Evolutionary conservation across 2,797 vertebrate genomes (phyloP).

Genomic region (Anguilla anguilla): DNA sequence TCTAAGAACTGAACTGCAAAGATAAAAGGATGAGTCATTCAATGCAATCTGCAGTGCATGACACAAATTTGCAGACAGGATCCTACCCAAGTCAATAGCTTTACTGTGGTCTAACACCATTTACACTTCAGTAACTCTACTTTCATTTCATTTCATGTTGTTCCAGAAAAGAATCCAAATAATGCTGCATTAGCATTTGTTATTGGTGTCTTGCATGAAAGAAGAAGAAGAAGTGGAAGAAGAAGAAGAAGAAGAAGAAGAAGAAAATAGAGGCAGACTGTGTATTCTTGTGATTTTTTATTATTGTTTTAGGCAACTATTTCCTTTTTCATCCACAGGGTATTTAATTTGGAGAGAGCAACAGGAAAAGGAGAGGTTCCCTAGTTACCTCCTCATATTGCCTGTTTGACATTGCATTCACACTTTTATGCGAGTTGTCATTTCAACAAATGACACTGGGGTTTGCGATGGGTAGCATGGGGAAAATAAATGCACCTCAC

Average conservation of each 20-base stretch:
- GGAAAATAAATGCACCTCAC: neutral
- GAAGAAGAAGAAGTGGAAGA: too few relatives aligned
- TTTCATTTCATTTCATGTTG: neutral
- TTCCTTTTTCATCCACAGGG: neutral
- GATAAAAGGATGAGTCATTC: constrained; percentile 3
- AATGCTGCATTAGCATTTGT: neutral
- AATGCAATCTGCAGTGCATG: constrained; percentile 1
- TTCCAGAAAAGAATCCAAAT: neutral
- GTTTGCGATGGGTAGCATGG: neutral
- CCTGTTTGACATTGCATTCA: neutral
- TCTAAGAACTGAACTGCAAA: neutral
- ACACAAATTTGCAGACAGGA: neutral
- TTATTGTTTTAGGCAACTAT: neutral
- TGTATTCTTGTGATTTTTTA: neutral
- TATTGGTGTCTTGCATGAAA: neutral
- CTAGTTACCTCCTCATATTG: neutral
- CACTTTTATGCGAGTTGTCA: neutral
- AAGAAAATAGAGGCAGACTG: neutral
- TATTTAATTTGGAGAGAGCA: neutral
- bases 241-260: neutral
- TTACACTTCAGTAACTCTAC: neutral
- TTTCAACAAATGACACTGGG: neutral
- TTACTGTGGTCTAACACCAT: neutral
- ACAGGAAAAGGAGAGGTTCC: neutral
- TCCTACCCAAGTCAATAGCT: neutral